phyloP scores from a whole-genome alignment of 2,797 vertebrate species.

The Huso huso region DNA sequence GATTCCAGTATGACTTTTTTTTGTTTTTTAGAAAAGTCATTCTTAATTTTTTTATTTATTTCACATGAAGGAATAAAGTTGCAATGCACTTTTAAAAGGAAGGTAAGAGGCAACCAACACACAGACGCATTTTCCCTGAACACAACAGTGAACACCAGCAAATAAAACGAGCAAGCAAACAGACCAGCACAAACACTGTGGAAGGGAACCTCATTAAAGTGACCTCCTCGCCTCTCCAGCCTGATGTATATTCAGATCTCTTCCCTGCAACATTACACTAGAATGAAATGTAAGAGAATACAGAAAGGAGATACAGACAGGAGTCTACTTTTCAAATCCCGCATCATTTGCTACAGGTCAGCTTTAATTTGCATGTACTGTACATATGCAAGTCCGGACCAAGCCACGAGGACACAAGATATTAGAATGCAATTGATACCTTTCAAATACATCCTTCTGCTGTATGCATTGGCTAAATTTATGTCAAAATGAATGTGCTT shows the following conservation, averaged over 20 bases:
- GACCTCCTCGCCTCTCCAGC: too few relatives aligned
- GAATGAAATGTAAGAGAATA: neutral
- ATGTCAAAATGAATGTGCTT: too few relatives aligned
- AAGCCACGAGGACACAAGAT: neutral
- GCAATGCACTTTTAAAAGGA: slow-evolving; percentile 6
- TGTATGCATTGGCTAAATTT: too few relatives aligned
- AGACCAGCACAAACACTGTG: neutral
- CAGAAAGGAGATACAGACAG: neutral
- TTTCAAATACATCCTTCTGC: too few relatives aligned
- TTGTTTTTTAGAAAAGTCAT: neutral
- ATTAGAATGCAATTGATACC: too few relatives aligned
- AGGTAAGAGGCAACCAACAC: slow-evolving; percentile 1
- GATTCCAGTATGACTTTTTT: neutral
- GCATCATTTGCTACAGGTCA: neutral
- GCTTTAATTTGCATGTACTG: neutral
- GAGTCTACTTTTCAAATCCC: neutral
- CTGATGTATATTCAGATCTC: too few relatives aligned
- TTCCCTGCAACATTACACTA: too few relatives aligned
- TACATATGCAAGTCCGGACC: neutral
- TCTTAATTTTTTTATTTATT: neutral
- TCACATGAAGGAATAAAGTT: slow-evolving; percentile 30
- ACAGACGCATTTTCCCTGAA: neutral
- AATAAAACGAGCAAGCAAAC: neutral
- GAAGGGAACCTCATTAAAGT: neutral
- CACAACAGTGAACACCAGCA: neutral